Conservation (phyloP, 2,888 invertebrate species). For the Ochlodes sylvanus region DNA sequence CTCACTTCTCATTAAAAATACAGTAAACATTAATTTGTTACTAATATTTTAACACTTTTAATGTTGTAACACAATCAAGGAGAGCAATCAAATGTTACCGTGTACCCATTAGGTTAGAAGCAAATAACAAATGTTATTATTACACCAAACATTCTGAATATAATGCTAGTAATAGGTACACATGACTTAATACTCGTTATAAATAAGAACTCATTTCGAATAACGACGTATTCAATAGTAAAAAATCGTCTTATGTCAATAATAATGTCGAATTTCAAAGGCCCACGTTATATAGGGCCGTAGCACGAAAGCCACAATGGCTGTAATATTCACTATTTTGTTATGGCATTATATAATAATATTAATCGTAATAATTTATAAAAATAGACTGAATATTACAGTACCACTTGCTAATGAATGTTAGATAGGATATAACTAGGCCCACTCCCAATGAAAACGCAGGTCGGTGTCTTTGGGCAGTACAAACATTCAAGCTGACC, state of each 20-base stretch:
- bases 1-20: constrained; percentile 44
- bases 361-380: constrained; percentile 56
- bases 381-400: constrained; percentile 68
- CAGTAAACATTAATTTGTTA: constrained; percentile 12
- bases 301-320: constrained; percentile 43
- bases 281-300: constrained; percentile 39
- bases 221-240: constrained; percentile 57
- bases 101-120: constrained; percentile 22
- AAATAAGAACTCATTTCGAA: constrained; percentile 55
- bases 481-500: too few relatives aligned
- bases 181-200: constrained; percentile 52
- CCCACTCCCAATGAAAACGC: constrained; percentile 9
- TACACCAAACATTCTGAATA: constrained; percentile 42
- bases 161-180: constrained; percentile 51
- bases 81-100: constrained; percentile 7
- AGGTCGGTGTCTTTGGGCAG: neutral
- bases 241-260: constrained; percentile 57
- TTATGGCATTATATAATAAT: constrained; percentile 64
- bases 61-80: neutral
- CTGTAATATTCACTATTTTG: constrained; percentile 64
- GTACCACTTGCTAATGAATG: constrained; percentile 23
- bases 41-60: constrained; percentile 6
- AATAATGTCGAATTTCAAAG: constrained; percentile 51
- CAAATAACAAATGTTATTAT: constrained; percentile 45
- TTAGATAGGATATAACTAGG: constrained; percentile 21